phyloP scores from a whole-genome alignment of 2,797 vertebrate genomes.

The Nothura maculosa region DNA sequence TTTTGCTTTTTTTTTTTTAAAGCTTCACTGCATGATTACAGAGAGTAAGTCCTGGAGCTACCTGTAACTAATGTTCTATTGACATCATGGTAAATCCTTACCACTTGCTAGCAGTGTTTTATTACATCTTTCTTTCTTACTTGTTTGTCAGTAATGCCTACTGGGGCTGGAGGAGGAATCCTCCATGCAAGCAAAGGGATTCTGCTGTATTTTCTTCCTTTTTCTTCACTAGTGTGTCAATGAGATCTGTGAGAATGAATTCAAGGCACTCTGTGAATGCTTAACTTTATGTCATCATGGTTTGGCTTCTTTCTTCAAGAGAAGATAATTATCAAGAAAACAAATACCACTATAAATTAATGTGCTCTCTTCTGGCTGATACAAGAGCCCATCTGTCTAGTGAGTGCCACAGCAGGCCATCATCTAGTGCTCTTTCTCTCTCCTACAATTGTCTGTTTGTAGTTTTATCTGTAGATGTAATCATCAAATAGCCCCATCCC shows the following conservation, averaged over 20 bases:
- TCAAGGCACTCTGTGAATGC: accelerated
- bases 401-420: neutral
- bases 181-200: neutral
- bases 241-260: neutral
- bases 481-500: accelerated
- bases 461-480: accelerated
- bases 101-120: neutral
- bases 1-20: neutral
- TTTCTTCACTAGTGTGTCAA: neutral
- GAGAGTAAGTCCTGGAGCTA: neutral
- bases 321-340: neutral
- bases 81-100: neutral
- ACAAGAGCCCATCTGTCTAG: neutral
- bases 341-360: neutral
- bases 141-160: neutral
- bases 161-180: neutral
- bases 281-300: neutral
- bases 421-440: neutral
- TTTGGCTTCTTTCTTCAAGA: neutral
- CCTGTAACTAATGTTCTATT: constrained; percentile 3
- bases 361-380: neutral
- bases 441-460: neutral
- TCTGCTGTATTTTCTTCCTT: neutral
- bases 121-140: neutral
- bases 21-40: neutral